These are phyloP conservation scores for Equus przewalskii DNA, from an alignment of 2,113 vertebrate genomes.

Conservation along the genomic window DNA sequence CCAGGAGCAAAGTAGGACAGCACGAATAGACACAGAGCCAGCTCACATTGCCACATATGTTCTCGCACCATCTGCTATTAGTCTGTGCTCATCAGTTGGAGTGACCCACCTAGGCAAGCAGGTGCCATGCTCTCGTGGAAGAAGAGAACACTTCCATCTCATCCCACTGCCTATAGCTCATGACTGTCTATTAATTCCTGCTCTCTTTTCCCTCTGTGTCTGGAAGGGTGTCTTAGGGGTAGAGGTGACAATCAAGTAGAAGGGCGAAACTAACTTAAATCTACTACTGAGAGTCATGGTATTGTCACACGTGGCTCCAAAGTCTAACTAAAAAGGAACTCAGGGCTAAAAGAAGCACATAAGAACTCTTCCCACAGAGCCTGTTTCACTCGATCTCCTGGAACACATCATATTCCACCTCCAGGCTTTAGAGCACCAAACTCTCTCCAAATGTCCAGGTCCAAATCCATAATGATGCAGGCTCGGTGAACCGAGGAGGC, in stretches of 20 bases:
- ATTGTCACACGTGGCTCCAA: not conserved
- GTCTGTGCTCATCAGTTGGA: not conserved
- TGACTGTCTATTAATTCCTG: not conserved
- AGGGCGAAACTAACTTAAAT: constrained; percentile 10
- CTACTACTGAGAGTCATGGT: not conserved
- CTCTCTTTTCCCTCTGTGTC: not conserved
- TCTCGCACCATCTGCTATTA: constrained; percentile 39
- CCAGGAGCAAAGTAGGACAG: not conserved
- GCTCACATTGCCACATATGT: not conserved
- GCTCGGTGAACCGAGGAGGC: too few relatives aligned
- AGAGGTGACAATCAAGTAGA: not conserved
- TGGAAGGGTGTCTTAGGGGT: not conserved
- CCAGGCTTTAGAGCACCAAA: not conserved
- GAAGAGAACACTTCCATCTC: not conserved
- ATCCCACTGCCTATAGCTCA: not conserved
- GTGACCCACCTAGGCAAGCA: not conserved
- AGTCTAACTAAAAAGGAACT: constrained; percentile 28
- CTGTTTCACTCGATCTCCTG: not conserved
- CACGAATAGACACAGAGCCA: not conserved
- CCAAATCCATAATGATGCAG: not conserved
- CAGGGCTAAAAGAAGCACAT: not conserved
- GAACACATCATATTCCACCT: not conserved
- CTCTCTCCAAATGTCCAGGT: constrained; percentile 8
- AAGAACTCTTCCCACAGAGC: not conserved
- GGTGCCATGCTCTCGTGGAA: not conserved